Base-by-base conservation (phyloP, 2,888 invertebrate species). In the Drosophila anomalata region DNA sequence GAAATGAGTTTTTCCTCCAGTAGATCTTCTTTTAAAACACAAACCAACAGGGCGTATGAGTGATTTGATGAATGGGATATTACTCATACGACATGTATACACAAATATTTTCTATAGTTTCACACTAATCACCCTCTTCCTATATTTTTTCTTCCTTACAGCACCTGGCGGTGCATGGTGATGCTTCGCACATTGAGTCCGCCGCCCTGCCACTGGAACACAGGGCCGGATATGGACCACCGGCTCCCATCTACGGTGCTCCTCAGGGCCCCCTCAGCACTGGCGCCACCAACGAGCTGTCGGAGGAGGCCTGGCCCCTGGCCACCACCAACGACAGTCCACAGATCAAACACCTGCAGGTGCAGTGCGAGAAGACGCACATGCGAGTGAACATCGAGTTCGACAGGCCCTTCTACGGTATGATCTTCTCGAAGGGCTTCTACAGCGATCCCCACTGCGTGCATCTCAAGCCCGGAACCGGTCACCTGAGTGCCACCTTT, bases 371-470 rank as follows among this genome's bases (percentile, higher is more conserved):
- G 92, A 98, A 98, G 92, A 97, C 97, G 51, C 97, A 97, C 91
- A 98, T 98, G 97, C 94, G 97, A 56, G 98, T 98, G 60, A 97
- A 97, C 92, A 97, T 98, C 87, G 97, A 97, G 91, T 98, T 98
- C 92, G 98, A 98, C 91, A 94, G 97, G 51, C 97, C 98, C 12
- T 98, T 98, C 93, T 97, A 97, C 91, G 98, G 98, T 31, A 97
- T 98, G 96, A 97, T 98, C 90, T 98, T 98, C 93, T 97, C 97
- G 71, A 98, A 98, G 92, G 98, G 97, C 63, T 97, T 96, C 93
- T 97, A 97, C 92, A 97, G 97, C 89, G 97, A 98, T 89, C 93
- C 96, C 0, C 97, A 97, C 89, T 98, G 98, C 91, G 97, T 98
- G 78, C 97, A 98, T 90, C 92, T 98, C 73, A 97, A 97, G 87